A percentile compares a stretch with the other conserved stretches of the same genome.
phyloP scores from a whole-genome alignment of 2,888 invertebrate species.

The Herminia tarsipennalis region DNA sequence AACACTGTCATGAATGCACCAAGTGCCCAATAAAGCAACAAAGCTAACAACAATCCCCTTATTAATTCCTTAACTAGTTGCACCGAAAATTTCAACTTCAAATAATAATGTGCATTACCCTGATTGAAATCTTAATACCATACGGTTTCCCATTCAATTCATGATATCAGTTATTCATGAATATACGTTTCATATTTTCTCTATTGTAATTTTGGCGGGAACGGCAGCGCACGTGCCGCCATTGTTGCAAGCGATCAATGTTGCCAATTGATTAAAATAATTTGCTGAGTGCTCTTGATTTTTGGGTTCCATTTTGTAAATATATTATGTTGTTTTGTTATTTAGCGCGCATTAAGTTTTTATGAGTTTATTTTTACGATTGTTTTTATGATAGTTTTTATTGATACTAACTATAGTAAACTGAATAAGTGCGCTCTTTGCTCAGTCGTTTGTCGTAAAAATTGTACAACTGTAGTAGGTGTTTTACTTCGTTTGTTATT shows the following conservation, averaged over 20 bases:
- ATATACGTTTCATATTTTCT: constrained; percentile 65
- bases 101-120: constrained; percentile 38
- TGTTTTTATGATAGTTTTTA: too few species aligned
- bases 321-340: not conserved
- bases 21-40: not conserved
- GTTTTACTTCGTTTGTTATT: too few species aligned
- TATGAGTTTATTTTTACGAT: too few species aligned
- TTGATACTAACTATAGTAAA: too few species aligned
- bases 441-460: too few species aligned
- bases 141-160: constrained; percentile 61
- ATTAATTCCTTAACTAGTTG: constrained; percentile 9
- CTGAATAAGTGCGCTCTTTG: too few species aligned
- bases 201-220: constrained; percentile 47
- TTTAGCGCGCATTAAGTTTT: not conserved
- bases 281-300: constrained; percentile 40
- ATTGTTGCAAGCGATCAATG: constrained; percentile 58
- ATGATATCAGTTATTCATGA: constrained; percentile 40
- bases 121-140: constrained; percentile 49
- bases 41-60: not conserved
- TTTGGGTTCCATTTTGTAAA: constrained; percentile 13
- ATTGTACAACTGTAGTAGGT: too few species aligned
- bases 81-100: constrained; percentile 25
- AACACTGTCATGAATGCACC: not conserved
- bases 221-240: constrained; percentile 56
- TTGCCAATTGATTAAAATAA: constrained; percentile 63